Evolutionary conservation across 1,140 invertebrate species (phyloP).

Genomic region (Procambarus clarkii): DNA sequence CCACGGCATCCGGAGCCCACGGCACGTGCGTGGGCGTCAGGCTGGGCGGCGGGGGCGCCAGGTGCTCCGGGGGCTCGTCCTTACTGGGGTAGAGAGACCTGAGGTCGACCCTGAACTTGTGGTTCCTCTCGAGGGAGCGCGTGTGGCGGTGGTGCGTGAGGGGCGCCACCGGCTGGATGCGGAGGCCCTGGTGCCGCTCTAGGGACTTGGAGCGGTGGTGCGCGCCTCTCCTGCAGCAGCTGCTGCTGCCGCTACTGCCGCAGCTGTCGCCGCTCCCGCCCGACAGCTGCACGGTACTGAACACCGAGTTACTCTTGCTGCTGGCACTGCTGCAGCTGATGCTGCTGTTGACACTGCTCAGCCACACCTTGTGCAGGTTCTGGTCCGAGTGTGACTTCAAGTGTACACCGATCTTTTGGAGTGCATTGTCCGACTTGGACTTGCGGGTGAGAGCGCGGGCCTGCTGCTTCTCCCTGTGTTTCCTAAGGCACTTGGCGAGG

Average conservation of each 20-base stretch:
- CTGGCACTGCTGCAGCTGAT: conserved; percentile 54
- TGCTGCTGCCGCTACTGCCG: conserved; percentile 55
- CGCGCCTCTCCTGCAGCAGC: conserved; percentile 25
- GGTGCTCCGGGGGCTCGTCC: conserved; percentile 64
- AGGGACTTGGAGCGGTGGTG: conserved; percentile 60
- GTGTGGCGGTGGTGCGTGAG: conserved; percentile 70
- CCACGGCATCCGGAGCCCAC: conserved; percentile 63
- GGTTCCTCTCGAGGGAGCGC: conserved; percentile 74
- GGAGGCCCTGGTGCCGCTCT: conserved; percentile 44
- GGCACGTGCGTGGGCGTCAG: conserved; percentile 65
- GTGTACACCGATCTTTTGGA: conserved; percentile 74
- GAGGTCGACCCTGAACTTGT: conserved; percentile 72
- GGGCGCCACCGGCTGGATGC: conserved; percentile 52
- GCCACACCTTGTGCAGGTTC: conserved; percentile 72
- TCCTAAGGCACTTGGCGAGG: conserved; percentile 73
- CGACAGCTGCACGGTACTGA: conserved; percentile 69
- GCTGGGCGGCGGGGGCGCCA: conserved; percentile 55
- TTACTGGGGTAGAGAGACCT: conserved; percentile 54
- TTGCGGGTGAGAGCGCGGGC: conserved; percentile 73
- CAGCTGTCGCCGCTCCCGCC: conserved; percentile 70
- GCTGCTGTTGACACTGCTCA: conserved; percentile 52
- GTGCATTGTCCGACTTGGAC: conserved; percentile 75
- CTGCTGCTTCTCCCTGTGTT: conserved; percentile 69
- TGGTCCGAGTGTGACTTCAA: conserved; percentile 70
- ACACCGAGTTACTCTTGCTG: conserved; percentile 68